Conservation (phyloP, 2,113 vertebrate genomes). For the Dasyornis broadbenti region DNA sequence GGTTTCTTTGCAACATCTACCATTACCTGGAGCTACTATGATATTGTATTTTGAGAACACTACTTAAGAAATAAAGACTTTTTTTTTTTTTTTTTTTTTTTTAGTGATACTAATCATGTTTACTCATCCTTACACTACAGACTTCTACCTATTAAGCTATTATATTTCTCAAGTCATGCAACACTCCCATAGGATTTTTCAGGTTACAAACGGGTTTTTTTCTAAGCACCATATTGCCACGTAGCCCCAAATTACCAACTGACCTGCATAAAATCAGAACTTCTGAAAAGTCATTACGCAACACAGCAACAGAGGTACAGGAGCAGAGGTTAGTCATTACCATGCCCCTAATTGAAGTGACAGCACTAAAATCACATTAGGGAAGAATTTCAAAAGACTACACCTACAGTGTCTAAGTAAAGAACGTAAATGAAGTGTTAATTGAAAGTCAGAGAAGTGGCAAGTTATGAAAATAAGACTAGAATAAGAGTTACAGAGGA, state of each 20-base stretch:
- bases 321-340: background rate
- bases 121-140: background rate
- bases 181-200: background rate
- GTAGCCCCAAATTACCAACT: background rate
- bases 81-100: background rate
- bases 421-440: background rate
- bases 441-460: background rate
- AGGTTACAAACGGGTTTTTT: background rate
- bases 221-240: background rate
- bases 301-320: background rate
- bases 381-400: background rate
- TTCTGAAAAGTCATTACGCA: slow-evolving; percentile 1
- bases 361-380: background rate
- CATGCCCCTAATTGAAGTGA: background rate
- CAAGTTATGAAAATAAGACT: slow-evolving; percentile 25
- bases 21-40: background rate
- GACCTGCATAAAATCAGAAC: slow-evolving; percentile 1
- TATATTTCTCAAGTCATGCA: background rate
- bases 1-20: background rate
- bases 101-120: background rate
- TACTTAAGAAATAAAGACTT: background rate
- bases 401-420: background rate
- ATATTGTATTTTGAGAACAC: background rate
- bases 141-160: background rate
- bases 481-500: background rate